Percentiles rank a stretch among this genome's conserved stretches.
Evolutionary conservation across 2,113 vertebrate species (phyloP).

Genomic region (Thymallus thymallus): DNA sequence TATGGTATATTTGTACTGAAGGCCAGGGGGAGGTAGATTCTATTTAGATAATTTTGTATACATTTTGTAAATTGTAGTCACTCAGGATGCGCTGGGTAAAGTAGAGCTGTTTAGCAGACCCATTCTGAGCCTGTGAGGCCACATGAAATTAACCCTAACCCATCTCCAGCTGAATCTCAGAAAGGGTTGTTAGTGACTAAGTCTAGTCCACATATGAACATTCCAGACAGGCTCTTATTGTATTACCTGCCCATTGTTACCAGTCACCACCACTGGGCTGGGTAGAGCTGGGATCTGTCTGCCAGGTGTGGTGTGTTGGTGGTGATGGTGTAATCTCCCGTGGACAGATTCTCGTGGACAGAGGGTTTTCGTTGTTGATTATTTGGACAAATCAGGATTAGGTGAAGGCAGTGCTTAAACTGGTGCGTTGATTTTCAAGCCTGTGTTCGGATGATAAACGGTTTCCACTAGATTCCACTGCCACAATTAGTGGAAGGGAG

Average conservation of each 20-base stretch:
- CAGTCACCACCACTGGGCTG: background rate
- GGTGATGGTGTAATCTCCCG: background rate
- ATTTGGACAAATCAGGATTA: too few relatives aligned
- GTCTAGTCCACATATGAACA: background rate
- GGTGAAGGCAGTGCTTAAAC: too few relatives aligned
- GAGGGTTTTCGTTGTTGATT: background rate
- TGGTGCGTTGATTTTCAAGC: too few relatives aligned
- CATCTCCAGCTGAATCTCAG: background rate
- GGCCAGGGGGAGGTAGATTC: background rate
- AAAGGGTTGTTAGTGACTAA: background rate
- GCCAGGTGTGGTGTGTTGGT: background rate
- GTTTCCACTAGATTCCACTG: too few relatives aligned
- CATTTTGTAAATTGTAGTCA: background rate
- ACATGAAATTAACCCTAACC: background rate
- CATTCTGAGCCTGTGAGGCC: background rate
- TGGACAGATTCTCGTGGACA: too few relatives aligned
- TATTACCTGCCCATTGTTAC: background rate
- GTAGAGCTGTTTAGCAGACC: background rate
- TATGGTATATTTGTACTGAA: background rate
- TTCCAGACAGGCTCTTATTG: background rate
- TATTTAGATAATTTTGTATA: background rate
- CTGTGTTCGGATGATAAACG: too few relatives aligned
- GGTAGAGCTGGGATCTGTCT: background rate
- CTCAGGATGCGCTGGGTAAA: background rate
- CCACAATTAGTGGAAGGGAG: too few relatives aligned